Conservation (phyloP, 2,113 vertebrate species). For the Carlito syrichta region DNA sequence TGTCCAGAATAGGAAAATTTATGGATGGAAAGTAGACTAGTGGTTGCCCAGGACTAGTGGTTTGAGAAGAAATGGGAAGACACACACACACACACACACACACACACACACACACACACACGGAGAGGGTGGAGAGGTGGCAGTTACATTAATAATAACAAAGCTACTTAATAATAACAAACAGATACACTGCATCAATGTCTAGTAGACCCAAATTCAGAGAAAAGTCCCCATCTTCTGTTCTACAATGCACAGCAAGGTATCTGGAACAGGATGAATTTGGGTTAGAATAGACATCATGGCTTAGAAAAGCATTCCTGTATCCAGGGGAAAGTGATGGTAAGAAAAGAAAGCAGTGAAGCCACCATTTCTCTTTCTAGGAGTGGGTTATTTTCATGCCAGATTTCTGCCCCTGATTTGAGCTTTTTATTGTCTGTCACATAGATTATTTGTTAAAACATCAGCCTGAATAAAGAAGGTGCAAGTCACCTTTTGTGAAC, state of each 20-base stretch:
- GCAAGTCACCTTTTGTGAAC: neutral
- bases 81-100: too few species aligned
- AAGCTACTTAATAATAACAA: slow-evolving; percentile 83
- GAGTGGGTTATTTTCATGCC: neutral
- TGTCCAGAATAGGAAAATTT: neutral
- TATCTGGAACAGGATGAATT: slow-evolving; percentile 76
- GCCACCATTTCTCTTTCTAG: neutral
- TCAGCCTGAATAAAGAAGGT: slow-evolving; percentile 12
- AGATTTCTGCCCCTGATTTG: neutral
- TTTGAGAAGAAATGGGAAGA: neutral
- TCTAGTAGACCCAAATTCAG: slow-evolving; percentile 91
- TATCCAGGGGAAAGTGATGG: neutral
- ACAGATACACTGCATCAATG: slow-evolving; percentile 90
- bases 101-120: too few species aligned
- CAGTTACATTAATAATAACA: too few species aligned
- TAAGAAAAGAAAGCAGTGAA: neutral
- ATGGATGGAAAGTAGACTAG: neutral
- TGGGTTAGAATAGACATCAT: neutral
- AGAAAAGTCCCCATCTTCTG: slow-evolving; percentile 60
- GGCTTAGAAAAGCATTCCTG: neutral
- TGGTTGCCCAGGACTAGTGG: too few species aligned
- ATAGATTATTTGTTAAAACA: neutral
- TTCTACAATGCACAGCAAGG: slow-evolving; percentile 76
- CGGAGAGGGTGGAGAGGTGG: neutral
- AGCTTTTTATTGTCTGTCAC: neutral